phyloP scores from a whole-genome alignment of 1,140 invertebrate species.

The Subanguina moxae region DNA sequence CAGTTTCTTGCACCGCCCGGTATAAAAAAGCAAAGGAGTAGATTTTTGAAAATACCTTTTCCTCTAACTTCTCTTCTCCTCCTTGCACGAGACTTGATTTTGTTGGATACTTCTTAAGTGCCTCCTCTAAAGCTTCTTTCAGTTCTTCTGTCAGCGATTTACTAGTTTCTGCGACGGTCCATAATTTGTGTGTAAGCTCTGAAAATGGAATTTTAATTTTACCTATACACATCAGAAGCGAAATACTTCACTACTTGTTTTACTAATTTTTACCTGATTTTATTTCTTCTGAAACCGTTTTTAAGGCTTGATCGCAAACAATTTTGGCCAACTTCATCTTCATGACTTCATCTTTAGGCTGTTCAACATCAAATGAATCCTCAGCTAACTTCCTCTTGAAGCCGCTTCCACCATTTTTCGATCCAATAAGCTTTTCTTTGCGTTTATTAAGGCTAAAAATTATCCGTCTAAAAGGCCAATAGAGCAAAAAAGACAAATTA shows the following conservation, averaged over 20 bases:
- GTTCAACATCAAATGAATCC: not conserved
- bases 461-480: too few species aligned
- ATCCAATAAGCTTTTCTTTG: slow-evolving; percentile 7
- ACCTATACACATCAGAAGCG: not conserved
- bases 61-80: too few species aligned
- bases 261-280: not conserved
- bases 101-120: not conserved
- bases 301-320: slow-evolving; percentile 10
- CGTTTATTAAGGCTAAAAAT: not conserved
- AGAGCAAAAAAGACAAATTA: slow-evolving; percentile 11
- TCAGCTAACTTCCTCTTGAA: slow-evolving; percentile 1
- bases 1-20: too few species aligned
- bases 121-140: not conserved
- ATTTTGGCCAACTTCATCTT: slow-evolving; percentile 17
- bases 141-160: not conserved
- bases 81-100: not conserved
- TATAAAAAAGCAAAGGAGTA: too few species aligned
- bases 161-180: not conserved
- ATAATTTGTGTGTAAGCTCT: not conserved
- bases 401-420: not conserved
- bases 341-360: slow-evolving; percentile 10
- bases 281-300: not conserved
- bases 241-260: not conserved
- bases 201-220: not conserved
- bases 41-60: too few species aligned